Evolutionary conservation across 2,797 vertebrate genomes (phyloP).

Genomic region (Mus minutoides): DNA sequence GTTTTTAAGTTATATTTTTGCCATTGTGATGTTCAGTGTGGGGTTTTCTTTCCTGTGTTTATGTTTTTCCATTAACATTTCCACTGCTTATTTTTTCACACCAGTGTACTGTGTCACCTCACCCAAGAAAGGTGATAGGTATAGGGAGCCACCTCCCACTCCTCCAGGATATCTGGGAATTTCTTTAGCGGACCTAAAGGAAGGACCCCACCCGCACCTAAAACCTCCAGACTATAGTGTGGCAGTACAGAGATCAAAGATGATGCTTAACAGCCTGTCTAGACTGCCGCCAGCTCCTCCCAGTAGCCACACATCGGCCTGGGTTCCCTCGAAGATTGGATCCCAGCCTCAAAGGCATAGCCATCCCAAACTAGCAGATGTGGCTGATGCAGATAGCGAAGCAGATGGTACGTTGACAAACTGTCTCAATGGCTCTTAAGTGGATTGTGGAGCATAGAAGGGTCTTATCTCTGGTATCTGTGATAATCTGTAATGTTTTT

Average conservation of each 20-base stretch:
- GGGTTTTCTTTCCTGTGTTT: conserved; percentile 83
- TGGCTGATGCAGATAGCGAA: conserved; percentile 92
- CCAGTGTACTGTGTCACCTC: conserved; percentile 99
- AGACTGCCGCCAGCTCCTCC: conserved; percentile 86
- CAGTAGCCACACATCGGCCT: conserved; percentile 83
- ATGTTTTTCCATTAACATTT: conserved; percentile 87
- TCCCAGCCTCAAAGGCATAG: conserved; percentile 86
- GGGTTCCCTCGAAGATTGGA: conserved; percentile 88
- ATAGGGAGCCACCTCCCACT: conserved; percentile 96
- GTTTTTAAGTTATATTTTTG: conserved; percentile 86
- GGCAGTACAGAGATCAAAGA: conserved; percentile 97
- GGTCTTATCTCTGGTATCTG: conserved; percentile 48
- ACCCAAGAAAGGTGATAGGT: conserved; percentile 96
- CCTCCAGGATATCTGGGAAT: conserved; percentile 98
- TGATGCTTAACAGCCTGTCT: conserved; percentile 90
- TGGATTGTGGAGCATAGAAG: conserved; percentile 72
- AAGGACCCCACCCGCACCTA: conserved; percentile 92
- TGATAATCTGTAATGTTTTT: conserved; percentile 43
- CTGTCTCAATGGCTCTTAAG: conserved; percentile 71
- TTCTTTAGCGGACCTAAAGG: conserved; percentile 94
- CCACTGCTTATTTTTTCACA: conserved; percentile 88
- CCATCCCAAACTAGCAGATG: conserved; percentile 86
- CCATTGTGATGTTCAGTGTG: conserved; percentile 87
- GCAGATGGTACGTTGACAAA: conserved; percentile 93
- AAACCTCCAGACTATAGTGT: conserved; percentile 97